Base-by-base conservation (phyloP, 2,888 invertebrate species). In the Drosophila percnosoma region DNA sequence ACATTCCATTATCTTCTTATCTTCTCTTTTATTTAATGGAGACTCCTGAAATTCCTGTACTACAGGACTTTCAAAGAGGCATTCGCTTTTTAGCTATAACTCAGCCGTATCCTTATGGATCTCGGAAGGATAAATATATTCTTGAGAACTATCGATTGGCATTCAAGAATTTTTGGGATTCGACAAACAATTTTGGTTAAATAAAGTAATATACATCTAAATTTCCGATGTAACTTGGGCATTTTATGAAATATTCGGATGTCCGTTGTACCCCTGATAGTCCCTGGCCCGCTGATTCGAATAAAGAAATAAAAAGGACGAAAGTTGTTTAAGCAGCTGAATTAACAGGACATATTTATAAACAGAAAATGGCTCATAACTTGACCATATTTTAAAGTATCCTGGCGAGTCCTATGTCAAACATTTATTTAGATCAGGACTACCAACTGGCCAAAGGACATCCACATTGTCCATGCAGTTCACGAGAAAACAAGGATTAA, bases 1-100 rank as follows among this genome's bases (percentile, higher is more conserved):
- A 75, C 74, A 76, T 73, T 61, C 57, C 33, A 66, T 40, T 54
- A 45, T 45, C 8, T 45, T 45, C 8, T 45, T 45, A n/a, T n/a
- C n/a, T n/a, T 45, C 45, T 24, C 21, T 13, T 45, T 21, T 24
- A 45, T 45, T 24, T 4, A 24, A 24, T 45, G 4, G 24, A 24
- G 2, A 8, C 24, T 15, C 21, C 13, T 21, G 13, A 42, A 42
- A 21, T 21, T 21, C 13, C 21, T 21, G 2, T 13, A 21, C 7
- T 7, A 21, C 13, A 18, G 4, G 4, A 38, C 38, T 8, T 8
- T 18, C 13, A 34, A 34, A 34, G 6, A 13, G 11, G 11, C 42
- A 42, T 13, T 42, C 21, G n/a, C 42, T 21, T 21, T 6, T 2
- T 42, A 13, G 13, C 11, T 13, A 40, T 42, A n/a, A 6, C 8